Percentiles rank a stretch among this genome's conserved stretches.
Conservation (phyloP, 2,113 vertebrate species). For the Podarcis raffonei region DNA sequence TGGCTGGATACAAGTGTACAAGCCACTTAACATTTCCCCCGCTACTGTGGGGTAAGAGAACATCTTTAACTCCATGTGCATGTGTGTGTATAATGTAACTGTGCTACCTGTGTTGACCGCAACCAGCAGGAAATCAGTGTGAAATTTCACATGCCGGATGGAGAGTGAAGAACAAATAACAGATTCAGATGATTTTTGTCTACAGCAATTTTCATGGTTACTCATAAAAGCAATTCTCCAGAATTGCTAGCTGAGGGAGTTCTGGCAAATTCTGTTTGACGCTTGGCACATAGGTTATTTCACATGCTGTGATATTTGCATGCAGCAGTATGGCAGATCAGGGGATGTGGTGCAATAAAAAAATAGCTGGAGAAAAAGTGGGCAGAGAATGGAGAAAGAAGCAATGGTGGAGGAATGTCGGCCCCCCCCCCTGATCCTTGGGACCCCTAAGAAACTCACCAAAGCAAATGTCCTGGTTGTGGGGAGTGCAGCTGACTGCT, state of each 20-base stretch:
- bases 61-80: background rate
- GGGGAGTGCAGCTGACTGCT: no score
- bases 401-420: no score
- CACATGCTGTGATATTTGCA: constrained; percentile 50
- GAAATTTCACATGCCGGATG: constrained; percentile 42
- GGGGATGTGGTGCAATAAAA: constrained; percentile 24
- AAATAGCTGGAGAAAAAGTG: no score
- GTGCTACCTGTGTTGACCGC: constrained; percentile 11
- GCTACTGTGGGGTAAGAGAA: constrained; percentile 5
- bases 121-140: constrained; percentile 44
- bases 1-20: background rate
- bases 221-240: constrained; percentile 27
- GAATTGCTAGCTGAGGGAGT: constrained; percentile 24
- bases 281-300: background rate
- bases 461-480: no score
- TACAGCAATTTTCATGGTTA: constrained; percentile 37
- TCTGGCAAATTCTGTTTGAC: constrained; percentile 55
- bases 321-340: constrained; percentile 27
- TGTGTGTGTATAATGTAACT: background rate
- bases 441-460: no score
- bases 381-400: no score
- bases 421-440: no score
- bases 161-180: constrained; percentile 43
- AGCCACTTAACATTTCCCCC: background rate
- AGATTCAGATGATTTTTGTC: constrained; percentile 38